phyloP scores from a whole-genome alignment of 2,888 invertebrate species.

The Drosophila longiperda region DNA sequence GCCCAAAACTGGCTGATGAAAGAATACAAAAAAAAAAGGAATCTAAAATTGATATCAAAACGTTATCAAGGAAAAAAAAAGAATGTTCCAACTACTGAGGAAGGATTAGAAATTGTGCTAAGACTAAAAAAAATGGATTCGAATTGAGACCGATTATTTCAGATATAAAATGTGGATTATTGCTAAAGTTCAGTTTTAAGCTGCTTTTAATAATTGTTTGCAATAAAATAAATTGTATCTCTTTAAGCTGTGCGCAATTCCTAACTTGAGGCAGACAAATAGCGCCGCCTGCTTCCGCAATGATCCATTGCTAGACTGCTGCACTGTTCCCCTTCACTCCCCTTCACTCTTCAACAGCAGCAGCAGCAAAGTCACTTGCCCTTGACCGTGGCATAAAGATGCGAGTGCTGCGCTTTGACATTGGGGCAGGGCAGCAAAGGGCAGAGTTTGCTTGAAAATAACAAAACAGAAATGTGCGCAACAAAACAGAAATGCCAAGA shows the following conservation, averaged over 20 bases:
- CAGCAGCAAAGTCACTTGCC: constrained; percentile 40
- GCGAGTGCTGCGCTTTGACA: constrained; percentile 55
- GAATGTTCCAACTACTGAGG: constrained; percentile 3
- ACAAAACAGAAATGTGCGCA: constrained; percentile 56
- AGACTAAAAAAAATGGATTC: too few species aligned
- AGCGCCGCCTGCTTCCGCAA: rapidly evolving
- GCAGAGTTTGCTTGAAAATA: constrained; percentile 22
- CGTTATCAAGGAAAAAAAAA: background rate
- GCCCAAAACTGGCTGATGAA: background rate
- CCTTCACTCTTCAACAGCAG: background rate
- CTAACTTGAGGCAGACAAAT: constrained; percentile 3
- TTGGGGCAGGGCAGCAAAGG: constrained; percentile 36
- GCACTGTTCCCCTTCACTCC: background rate
- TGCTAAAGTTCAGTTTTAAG: background rate
- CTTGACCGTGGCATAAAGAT: constrained; percentile 65
- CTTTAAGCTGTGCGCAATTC: background rate
- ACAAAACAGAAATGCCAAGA: constrained; percentile 66
- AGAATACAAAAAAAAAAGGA: background rate
- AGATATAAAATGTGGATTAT: background rate
- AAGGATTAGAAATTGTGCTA: constrained; percentile 3
- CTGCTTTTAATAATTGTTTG: background rate
- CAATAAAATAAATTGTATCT: background rate
- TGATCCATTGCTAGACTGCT: background rate
- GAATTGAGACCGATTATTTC: background rate
- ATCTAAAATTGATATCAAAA: background rate